Evolutionary conservation across 2,113 vertebrate genomes (phyloP).

Genomic region (cat (Felis catus)): F.catus_Fca126_mat1.0 CM031411.1:120728001-120728500

Average conservation of each 20-base stretch:
- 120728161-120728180: not conserved
- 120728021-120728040: conserved; percentile 7
- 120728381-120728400: not conserved
- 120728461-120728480: conserved; percentile 31
- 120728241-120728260: not conserved
- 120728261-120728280: not conserved
- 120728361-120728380: conserved; percentile 27
- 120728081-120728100: not conserved
- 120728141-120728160: not conserved
- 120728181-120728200: not conserved
- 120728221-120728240: not conserved
- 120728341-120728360: conserved; percentile 29
- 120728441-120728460: conserved; percentile 18
- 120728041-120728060: conserved; percentile 37
- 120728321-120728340: not conserved
- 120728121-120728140: not conserved
- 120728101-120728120: conserved; percentile 18
- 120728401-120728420: not conserved
- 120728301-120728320: not conserved
- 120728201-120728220: not conserved
- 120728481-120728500: conserved; percentile 18
- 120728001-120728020: conserved; percentile 2
- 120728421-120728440: conserved; percentile 15
- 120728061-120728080: not conserved
- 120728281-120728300: not conserved